phyloP scores from a whole-genome alignment of 2,113 vertebrate species.

The Plecturocebus donacophilus region DNA sequence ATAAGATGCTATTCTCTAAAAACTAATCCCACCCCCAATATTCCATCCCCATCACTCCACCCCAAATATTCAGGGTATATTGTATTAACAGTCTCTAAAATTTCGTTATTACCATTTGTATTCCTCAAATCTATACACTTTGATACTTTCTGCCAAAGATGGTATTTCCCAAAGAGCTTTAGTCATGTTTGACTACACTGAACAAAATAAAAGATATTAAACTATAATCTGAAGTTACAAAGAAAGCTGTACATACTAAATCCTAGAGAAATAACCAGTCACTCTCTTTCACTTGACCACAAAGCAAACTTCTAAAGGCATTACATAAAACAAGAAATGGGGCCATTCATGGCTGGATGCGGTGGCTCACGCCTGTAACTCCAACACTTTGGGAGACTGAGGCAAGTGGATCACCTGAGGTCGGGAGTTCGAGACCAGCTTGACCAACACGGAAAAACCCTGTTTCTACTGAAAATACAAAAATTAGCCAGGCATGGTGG shows the following conservation, averaged over 20 bases:
- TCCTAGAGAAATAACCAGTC: conserved; percentile 46
- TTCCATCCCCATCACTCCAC: not conserved
- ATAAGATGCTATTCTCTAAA: conserved; percentile 34
- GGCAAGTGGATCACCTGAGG: no score
- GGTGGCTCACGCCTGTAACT: no score
- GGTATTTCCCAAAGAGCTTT: not conserved
- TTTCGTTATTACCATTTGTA: not conserved
- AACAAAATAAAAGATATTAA: conserved; percentile 25
- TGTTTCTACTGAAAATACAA: no score
- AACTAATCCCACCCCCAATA: not conserved
- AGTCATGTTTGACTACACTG: not conserved
- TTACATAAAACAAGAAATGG: conserved; percentile 2
- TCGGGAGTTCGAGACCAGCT: no score
- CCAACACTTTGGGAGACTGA: no score
- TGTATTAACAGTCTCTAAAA: conserved; percentile 10
- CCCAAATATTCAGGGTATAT: not conserved
- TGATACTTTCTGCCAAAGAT: not conserved
- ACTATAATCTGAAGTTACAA: not conserved
- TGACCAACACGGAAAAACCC: no score
- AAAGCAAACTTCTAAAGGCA: conserved; percentile 54
- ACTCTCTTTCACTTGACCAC: conserved; percentile 20
- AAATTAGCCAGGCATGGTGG: no score
- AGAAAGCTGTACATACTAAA: conserved; percentile 17
- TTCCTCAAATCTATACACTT: not conserved
- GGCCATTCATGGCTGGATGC: not conserved